Evolutionary conservation across 2,113 vertebrate species (phyloP), one percentile per base, ranked within the genome.

Genomic region (Callipepla californica): DNA sequence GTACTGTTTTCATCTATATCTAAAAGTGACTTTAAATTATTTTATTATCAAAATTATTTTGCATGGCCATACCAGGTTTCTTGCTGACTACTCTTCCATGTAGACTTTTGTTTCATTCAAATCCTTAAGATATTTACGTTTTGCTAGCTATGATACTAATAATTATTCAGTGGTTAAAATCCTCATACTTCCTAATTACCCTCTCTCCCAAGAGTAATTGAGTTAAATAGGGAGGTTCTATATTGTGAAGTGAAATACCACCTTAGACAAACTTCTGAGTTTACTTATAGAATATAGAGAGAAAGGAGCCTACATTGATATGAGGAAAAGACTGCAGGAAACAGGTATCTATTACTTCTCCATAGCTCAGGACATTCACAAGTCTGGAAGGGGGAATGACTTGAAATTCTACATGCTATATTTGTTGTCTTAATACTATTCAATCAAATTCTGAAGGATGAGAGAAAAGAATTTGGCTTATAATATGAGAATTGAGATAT

Each of bases 151-250:
- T 45, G n/a, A 18, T 67, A 70, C 55, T 38, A 86, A 77, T 83
- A 90, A 88, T 74, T 92, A 70, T 66, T 83, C 65, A 63, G 65
- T 45, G 80, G 77, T 85, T 90, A 83, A 92, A 93, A 58, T 78
- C 19, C 69, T 86, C 42, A 30, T 30, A 53, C 16, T 77, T 90
- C 13, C 32, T 84, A 90, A 72, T 75, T 84, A 75, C 14, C 18
- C 16, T 77, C 42, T 80, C n/a, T 90, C 61, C 21, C 47, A 59
- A 7, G 8, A 80, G 6, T 13, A 34, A 62, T 58, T 78, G 63
- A 80, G 42, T 53, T 62, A 34, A 78, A 89, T 83, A 90, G 51
- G 38, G 73, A 83, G 22, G 12, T 47, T 92, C 16, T 17, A 34
- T 12, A 15, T 5, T 3, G 1, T 67, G 90, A 84, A 15, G 26